Evolutionary conservation across 2,797 vertebrate species (phyloP), one percentile per base, ranked within the genome.

Genomic region (Todus mexicanus): DNA sequence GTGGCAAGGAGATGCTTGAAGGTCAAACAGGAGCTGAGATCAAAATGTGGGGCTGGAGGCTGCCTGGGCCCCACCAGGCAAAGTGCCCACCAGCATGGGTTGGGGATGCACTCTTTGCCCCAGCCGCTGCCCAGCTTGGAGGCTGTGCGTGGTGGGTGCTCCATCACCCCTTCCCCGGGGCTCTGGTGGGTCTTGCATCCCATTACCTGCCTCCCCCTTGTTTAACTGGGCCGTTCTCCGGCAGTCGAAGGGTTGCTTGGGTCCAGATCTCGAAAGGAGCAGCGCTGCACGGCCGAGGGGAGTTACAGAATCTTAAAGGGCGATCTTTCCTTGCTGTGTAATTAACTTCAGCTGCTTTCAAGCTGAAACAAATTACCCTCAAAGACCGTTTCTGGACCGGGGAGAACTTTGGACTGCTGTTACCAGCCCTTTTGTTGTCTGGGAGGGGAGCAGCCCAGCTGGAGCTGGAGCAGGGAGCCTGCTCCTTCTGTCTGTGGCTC

Each of bases 331-430:
- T 80, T 84, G 84, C 86, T 48, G 33, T 40, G 38, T 85, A 92
- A 96, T 90, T 90, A 96, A 74, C 87, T 90, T 84, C 87, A 92
- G 83, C 92, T 94, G 90, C 93, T 83, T 86, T 75, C 4, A 72
- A 94, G 81, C 84, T 86, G 95, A 57, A 90, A 56, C 74, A 73
- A 91, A 94, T 90, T 93, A 70, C 79, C 47, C 89, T 87, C 51
- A 18, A 48, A 94, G 78, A 50, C 29, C 2, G 3, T 73, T 68
- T 78, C 83, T 89, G 69, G 83, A 73, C 43, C 0, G 12, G 76
- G 77, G 72, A 84, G 76, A 84, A 66, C 92, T 95, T 79, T 64
- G 90, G 88, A 87, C 92, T 37, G 76, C 53, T 0, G 1, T 42
- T 77, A 6, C 12, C 54, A 85, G 48, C 51, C 70, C 75, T 38